Base-by-base conservation (phyloP, 1,140 invertebrate genomes). In the Archivesica marissinica region DNA sequence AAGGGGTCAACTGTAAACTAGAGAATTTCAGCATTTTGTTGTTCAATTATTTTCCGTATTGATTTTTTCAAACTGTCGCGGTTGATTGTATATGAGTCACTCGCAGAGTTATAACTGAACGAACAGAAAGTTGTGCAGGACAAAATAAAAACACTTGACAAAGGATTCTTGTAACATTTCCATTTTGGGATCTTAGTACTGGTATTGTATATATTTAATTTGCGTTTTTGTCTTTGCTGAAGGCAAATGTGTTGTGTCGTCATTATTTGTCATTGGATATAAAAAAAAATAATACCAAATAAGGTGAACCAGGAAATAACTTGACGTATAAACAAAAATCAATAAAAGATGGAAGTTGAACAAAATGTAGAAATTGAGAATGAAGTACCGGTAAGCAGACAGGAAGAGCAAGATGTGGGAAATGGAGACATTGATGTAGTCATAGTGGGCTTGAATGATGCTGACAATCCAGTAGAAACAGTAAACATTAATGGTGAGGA, bases 61-160 rank as follows among this genome's bases (percentile, higher is more conserved):
- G 59, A 64, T 64, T 64, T 35, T 64, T 64, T 64, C 59, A 64
- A 64, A 33, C 30, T 1, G 30, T 64, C 59, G 38, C 59, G 38
- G 59, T 33, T 64, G 59, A 64, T 64, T 9, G 9, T 64, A 3
- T 0, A 35, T 64, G 59, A 64, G 59, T 64, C 59, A 64, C 30
- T 64, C 59, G 23, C n/a, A 64, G 59, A 64, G 15, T 35, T 64
- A 15, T 64, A 17, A n/a, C 23, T 64, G 9, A 35, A 17, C 15
- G 59, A 20, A 64, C 23, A 64, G n/a, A 35, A 64, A 3, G 2
- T 17, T 33, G 38, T 7, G 38, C 33, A 64, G 11, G 38, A 64
- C 59, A 64, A 64, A 64, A 33, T 30, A 64, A 64, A 28, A 17
- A 20, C 1, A 2, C 15, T 35, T 64, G 28, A 4, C 17, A 23